Evolutionary conservation across 2,113 vertebrate genomes (phyloP), one percentile per base, ranked within the genome.

Genomic region (Struthidea cinerea): DNA sequence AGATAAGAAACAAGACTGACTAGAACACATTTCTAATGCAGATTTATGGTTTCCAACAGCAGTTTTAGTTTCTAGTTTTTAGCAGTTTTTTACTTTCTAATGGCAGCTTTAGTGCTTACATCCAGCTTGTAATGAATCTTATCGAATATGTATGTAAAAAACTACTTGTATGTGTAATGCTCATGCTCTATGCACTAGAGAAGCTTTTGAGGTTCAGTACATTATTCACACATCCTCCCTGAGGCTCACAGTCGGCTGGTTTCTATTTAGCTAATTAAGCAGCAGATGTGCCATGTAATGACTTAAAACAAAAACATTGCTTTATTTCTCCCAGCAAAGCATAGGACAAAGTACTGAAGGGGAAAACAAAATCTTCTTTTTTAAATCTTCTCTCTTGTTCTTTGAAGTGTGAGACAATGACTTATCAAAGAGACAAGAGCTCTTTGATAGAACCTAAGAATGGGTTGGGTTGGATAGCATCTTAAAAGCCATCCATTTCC

Each of bases 241-340:
- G 50, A 81, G 69, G 64, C 55, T 85, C 44, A 2, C 11, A 80
- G 57, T 26, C 0, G 2, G 46, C 27, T 32, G 35, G 32, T 8
- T 89, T 78, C 53, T 67, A 21, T 35, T 89, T 74, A 84, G 20
- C 68, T 78, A 94, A 94, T 81, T 86, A 88, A 90, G 47, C 47
- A 84, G 78, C 35, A 82, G 35, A 71, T 28, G 27, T 68, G 42
- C 32, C 79, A 76, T 17, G 37, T 64, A 96, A 90, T 22, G 27
- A 76, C 75, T 90, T 90, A n/a, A 82, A 65, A 42, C 11, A 78
- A 22, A 82, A 87, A 71, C 11, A 33, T 0, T 44, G 76, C 39
- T 68, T 89, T 57, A 84, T 42, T 57, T 67, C 39, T 52, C 30
- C 57, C 2, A 8, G 49, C 35, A 73, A 80, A 73, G 22, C 20